phyloP scores from a whole-genome alignment of 1,140 invertebrate species.

The Gonatopus flavifemur region DNA sequence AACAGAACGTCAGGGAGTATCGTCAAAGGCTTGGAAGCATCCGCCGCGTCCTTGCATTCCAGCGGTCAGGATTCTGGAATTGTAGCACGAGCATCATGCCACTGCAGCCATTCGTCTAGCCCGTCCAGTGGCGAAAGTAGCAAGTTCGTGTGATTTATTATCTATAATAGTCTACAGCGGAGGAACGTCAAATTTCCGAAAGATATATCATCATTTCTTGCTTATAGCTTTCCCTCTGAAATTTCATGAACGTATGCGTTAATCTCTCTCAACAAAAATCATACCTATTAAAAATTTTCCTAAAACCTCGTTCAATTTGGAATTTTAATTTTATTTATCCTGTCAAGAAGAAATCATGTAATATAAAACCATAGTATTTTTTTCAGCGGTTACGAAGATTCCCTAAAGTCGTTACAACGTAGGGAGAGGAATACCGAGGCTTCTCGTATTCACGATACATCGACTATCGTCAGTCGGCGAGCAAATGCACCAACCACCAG shows the following conservation, averaged over 20 bases:
- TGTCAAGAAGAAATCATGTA: no score
- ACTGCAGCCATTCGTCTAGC: slow-evolving; percentile 68
- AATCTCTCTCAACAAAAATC: no score
- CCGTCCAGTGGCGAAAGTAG: slow-evolving; percentile 70
- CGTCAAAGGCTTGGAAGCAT: slow-evolving; percentile 61
- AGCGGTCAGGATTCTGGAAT: slow-evolving; percentile 80
- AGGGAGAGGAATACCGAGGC: slow-evolving; percentile 30
- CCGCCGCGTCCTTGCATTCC: slow-evolving; percentile 75
- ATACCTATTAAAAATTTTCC: no score
- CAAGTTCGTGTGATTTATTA: slow-evolving; percentile 61
- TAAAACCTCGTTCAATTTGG: no score
- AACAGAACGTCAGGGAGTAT: slow-evolving; percentile 28
- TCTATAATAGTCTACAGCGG: no score
- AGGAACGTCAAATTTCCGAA: no score
- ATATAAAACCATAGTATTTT: neutral
- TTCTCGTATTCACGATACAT: slow-evolving; percentile 25
- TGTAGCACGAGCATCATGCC: slow-evolving; percentile 58
- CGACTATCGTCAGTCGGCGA: slow-evolving; percentile 21
- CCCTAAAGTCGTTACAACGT: slow-evolving; percentile 49
- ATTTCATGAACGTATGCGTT: no score
- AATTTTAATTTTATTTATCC: no score
- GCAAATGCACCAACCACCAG: slow-evolving; percentile 19
- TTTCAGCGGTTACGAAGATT: slow-evolving; percentile 51
- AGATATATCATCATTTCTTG: no score
- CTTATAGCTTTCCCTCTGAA: no score